Conservation (phyloP, 2,113 vertebrate species). For the Calidris pygmaea region DNA sequence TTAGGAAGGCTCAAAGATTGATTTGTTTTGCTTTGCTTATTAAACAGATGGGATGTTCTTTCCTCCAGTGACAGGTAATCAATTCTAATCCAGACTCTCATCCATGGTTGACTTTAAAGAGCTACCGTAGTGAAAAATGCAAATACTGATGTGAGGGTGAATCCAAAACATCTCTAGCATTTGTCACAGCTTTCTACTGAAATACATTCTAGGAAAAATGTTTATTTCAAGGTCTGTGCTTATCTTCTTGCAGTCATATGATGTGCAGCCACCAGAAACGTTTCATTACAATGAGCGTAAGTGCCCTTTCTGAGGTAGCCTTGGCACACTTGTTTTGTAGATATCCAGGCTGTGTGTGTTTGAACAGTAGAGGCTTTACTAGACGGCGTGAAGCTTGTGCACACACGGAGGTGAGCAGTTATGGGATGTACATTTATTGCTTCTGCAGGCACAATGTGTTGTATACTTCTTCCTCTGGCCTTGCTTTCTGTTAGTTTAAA, state of each 20-base stretch:
- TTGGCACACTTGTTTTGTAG: background rate
- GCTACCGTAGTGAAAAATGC: background rate
- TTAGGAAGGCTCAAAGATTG: background rate
- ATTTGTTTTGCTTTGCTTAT: background rate
- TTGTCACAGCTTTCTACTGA: background rate
- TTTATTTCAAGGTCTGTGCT: background rate
- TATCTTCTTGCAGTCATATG: background rate
- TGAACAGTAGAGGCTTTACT: background rate
- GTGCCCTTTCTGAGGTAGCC: constrained; percentile 74
- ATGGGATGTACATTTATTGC: background rate
- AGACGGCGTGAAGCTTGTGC: background rate
- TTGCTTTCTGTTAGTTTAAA: background rate
- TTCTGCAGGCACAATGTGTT: background rate
- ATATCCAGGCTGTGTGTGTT: background rate
- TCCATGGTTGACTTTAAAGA: background rate
- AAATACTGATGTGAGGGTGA: background rate
- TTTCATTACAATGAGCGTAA: background rate
- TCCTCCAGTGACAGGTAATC: background rate
- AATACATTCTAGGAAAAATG: background rate
- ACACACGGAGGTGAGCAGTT: background rate
- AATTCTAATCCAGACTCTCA: background rate
- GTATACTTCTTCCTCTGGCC: background rate
- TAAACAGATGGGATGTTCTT: background rate
- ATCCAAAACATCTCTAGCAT: background rate
- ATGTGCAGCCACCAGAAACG: constrained; percentile 25